Evolutionary conservation across 2,888 invertebrate genomes (phyloP), one percentile per base, ranked within the genome.

Genomic region (Lycocerus yunnanus): DNA sequence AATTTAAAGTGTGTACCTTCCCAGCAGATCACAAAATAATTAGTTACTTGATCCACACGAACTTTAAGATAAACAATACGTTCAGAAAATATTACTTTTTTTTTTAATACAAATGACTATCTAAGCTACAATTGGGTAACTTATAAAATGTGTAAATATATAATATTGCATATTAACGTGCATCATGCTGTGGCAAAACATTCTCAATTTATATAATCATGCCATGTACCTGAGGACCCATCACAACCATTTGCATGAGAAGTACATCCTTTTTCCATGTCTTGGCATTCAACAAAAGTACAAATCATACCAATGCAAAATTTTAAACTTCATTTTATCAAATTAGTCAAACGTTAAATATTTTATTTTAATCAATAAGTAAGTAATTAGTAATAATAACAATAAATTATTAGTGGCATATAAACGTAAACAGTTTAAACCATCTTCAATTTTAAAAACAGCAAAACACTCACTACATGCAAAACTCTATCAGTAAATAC

Each of bases 221-320:
- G 76, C 76, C 76, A 73, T 74, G 84, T 87, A 93, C 92, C 94
- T 95, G 95, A 94, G 90, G 95, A 94, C 90, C 95, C 95, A 90
- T 96, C 95, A 91, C 95, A 96, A 91, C 95, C 95, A 89, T 96
- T 95, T 88, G 95, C 93, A 90, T 96, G 95, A 87, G 95, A 95
- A 88, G 95, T 93, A 91, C 95, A 95, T 90, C 95, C 95, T 88
- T 92, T 92, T 89, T 94, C 95, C 90, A 94, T 91, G 91, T 95
- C 95, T 43, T 93, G 78, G 84, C 85, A 91, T 90, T 91, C 89
- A 91, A 86, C 90, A 89, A 90, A 90, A 90, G 89, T 88, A 91
- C 88, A 88, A 87, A 88, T 90, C 90, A 91, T 90, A 90, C 90
- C 90, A 86, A 72, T 72, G 67, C 76, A 74, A 58, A 69, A 63